Evolutionary conservation across 2,113 vertebrate species (phyloP).

Genomic region (Petroica traversi): DNA sequence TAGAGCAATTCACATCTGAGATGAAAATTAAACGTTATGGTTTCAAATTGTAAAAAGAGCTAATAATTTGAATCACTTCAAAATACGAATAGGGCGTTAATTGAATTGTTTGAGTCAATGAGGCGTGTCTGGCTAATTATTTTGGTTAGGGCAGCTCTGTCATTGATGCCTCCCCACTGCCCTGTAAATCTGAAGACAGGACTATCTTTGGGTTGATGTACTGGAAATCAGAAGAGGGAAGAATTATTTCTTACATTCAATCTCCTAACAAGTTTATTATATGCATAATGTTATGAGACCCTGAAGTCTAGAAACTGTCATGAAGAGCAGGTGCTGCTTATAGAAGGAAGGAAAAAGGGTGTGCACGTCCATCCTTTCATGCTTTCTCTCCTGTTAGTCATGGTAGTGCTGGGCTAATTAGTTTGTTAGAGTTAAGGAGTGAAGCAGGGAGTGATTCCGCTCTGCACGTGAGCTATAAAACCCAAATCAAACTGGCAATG

Average conservation of each 20-base stretch:
- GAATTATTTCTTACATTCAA: not conserved
- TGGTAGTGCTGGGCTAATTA: not conserved
- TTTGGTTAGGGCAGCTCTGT: not conserved
- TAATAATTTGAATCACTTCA: not conserved
- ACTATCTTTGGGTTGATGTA: not conserved
- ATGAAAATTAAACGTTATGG: not conserved
- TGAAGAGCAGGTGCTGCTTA: not conserved
- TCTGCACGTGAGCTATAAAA: not conserved
- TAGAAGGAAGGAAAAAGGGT: rapidly evolving
- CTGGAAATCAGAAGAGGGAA: not conserved
- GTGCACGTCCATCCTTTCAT: not conserved
- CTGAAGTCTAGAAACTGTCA: not conserved
- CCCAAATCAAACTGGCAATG: not conserved
- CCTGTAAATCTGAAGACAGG: not conserved
- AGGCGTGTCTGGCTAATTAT: not conserved
- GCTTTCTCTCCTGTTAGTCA: not conserved
- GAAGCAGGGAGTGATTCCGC: not conserved
- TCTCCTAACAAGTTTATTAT: not conserved
- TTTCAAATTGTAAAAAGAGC: conserved; percentile 12
- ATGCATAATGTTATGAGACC: not conserved
- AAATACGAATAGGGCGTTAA: conserved; percentile 1
- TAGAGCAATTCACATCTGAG: not conserved
- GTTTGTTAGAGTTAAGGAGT: not conserved
- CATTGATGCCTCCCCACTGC: not conserved
- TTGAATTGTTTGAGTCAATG: not conserved